A percentile compares a stretch with the other conserved stretches of the same genome.
phyloP scores from a whole-genome alignment of 2,888 invertebrate genomes.

The Metacarcinus magister region DNA sequence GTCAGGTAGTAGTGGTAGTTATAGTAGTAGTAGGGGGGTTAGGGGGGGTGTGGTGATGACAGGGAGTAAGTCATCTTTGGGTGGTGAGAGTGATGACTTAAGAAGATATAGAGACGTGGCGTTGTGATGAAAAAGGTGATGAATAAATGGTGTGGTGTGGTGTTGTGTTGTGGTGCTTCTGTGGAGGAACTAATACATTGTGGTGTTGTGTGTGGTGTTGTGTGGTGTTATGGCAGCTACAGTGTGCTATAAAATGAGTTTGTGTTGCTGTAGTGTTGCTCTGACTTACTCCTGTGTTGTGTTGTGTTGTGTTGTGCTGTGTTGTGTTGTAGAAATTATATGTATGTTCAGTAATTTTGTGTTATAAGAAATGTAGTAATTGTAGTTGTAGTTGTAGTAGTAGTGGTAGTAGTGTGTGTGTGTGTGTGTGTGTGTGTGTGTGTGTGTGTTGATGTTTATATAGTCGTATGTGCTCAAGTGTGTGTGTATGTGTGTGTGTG shows the following conservation, averaged over 20 bases:
- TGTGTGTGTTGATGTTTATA: background rate
- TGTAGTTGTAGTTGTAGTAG: background rate
- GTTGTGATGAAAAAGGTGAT: background rate
- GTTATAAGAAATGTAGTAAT: slow-evolving; percentile 86
- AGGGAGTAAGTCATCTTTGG: background rate
- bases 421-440: background rate
- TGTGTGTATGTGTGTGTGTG: background rate
- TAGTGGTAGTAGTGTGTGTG: background rate
- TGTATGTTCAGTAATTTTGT: background rate
- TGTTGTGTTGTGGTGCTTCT: background rate
- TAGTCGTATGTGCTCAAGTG: background rate
- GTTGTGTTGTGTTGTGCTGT: background rate
- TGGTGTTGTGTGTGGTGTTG: background rate
- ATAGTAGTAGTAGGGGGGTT: background rate
- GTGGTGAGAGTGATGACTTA: slow-evolving; percentile 7
- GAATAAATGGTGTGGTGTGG: background rate
- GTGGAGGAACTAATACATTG: background rate
- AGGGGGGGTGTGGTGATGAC: background rate
- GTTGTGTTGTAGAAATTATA: background rate
- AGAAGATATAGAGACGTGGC: background rate
- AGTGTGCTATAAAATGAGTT: slow-evolving; percentile 80
- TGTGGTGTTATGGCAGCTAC: background rate
- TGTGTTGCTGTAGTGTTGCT: slow-evolving; percentile 96
- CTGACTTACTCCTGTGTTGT: slow-evolving; percentile 84
- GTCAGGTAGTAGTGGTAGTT: background rate